Base-by-base conservation (phyloP, 2,113 vertebrate species). In the Rhinopithecus roxellana region DNA sequence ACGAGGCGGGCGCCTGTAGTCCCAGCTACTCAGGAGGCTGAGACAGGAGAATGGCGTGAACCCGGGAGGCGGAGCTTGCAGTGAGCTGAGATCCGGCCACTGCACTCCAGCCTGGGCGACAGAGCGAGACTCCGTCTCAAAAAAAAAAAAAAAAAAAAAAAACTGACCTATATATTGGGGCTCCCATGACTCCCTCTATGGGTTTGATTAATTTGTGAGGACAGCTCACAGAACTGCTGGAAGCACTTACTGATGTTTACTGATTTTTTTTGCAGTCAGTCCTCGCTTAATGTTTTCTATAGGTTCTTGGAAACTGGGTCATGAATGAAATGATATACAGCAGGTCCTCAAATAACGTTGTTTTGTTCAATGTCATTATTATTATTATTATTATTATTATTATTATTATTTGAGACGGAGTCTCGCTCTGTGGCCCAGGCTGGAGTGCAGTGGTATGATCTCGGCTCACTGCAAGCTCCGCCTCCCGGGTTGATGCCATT, bases 391-490 rank as follows among this genome's bases (percentile, higher is more conserved):
- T 38, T 38, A 38, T 38, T 38, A 35, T 69, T 7, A 35, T 64
- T 61, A 20, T 55, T 55, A 52, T 64, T 64, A 17, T 69, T 69
- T 69, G 32, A n/a, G 14, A 35, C 14, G 1, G 67, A 35, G 67
- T 69, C 67, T 18, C 3, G 16, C 67, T 69, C 67, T 69, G 67
- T 69, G 6, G 6, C 67, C 67, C 32, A 16, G 32, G 32, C 64
- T 69, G 32, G 67, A 69, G 32, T 35, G 32, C 67, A 17, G 6
- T 69, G 67, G 67, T 3, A 8, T 0, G 0, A 8, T 69, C 67
- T 17, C 2, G 0, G 67, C 14, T 69, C 14, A 35, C 14, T 69
- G 67, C 67, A 69, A 35, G 0, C 67, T 32, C 16, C 13, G 0
- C 30, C 32, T 35, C 67, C 32, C 1, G 0, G 6, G 67, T 17